Evolutionary conservation across 2,888 invertebrate genomes (phyloP), one percentile per base, ranked within the genome.

Genomic region (Ennomos quercinarius): DNA sequence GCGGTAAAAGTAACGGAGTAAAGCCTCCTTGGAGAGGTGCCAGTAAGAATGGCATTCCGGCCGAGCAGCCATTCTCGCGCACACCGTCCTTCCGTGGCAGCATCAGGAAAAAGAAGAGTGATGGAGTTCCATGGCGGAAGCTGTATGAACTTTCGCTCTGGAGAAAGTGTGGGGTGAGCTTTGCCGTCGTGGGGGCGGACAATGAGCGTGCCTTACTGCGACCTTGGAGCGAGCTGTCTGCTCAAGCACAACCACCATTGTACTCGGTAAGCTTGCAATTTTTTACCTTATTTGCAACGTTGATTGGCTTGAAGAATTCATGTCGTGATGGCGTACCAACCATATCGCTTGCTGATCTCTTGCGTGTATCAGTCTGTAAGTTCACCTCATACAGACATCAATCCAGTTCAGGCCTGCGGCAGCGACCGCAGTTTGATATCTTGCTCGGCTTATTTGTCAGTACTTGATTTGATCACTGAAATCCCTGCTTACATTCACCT

Each of bases 101-200:
- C 56, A 84, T 91, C 49, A 84, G 85, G 55, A 93, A 91, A 81
- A 85, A 86, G 68, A 84, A 86, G 51, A 84, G 76, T 64, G 90
- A 93, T 67, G 90, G 86, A 10, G 78, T 93, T 44, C 89, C 93
- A 40, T 94, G 94, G 94, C 89, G 92, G 68, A 89, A 93, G 73
- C 80, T 94, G 63, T 88, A 94, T 73, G 93, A 94, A 74, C 84
- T 94, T 78, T 93, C 94, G 42, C 80, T 94, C 67, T 89, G 93
- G 84, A 88, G 93, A 78, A 91, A 93, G 84, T 93, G 83, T 67
- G 91, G 92, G 48, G 89, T 92, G 64, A 91, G 83, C 76, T 92
- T 92, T 68, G 87, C 89, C 40, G 72, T 83, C 35, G 83, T 84
- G 52, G 91, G 89, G 44, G 88, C 91, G 38, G 89, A 91, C 64